phyloP scores from a whole-genome alignment of 2,113 vertebrate species.

The Oryzias javanicus region DNA sequence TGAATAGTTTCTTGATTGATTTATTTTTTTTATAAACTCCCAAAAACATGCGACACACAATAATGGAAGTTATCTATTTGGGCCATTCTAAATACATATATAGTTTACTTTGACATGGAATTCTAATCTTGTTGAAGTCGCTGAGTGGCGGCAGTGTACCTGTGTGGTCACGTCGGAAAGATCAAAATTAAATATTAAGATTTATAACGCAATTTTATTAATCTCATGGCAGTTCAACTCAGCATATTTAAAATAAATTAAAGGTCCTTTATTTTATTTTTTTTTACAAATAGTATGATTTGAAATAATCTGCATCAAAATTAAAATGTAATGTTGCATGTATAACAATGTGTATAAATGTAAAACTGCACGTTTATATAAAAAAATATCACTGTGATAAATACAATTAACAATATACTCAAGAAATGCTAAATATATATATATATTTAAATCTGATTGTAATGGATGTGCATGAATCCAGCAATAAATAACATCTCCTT shows the following conservation, averaged over 20 bases:
- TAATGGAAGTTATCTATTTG: slow-evolving; percentile 38
- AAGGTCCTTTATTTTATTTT: background rate
- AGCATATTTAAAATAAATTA: background rate
- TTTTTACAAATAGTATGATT: background rate
- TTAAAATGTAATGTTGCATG: too few species aligned
- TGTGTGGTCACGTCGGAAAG: slow-evolving; percentile 6
- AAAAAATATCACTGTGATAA: slow-evolving; percentile 1
- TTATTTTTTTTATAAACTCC: slow-evolving; percentile 39
- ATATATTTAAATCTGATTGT: slow-evolving; percentile 6
- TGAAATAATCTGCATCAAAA: background rate
- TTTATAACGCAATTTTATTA: slow-evolving; percentile 11
- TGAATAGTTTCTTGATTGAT: slow-evolving; percentile 25
- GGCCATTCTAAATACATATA: slow-evolving; percentile 9
- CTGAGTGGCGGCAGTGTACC: slow-evolving; percentile 31
- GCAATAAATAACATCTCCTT: slow-evolving; percentile 21
- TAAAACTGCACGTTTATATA: background rate
- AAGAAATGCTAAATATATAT: background rate
- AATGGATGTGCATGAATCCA: slow-evolving; percentile 12
- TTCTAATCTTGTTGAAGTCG: slow-evolving; percentile 11
- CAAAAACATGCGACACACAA: slow-evolving; percentile 45
- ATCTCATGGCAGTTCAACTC: background rate
- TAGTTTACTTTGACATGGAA: slow-evolving; percentile 18
- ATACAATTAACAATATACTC: slow-evolving; percentile 3
- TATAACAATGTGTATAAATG: background rate
- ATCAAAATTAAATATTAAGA: background rate